Evolutionary conservation across 1,140 invertebrate genomes (phyloP), one percentile per base, ranked within the genome.

Genomic region (Drosophila santomea): DNA sequence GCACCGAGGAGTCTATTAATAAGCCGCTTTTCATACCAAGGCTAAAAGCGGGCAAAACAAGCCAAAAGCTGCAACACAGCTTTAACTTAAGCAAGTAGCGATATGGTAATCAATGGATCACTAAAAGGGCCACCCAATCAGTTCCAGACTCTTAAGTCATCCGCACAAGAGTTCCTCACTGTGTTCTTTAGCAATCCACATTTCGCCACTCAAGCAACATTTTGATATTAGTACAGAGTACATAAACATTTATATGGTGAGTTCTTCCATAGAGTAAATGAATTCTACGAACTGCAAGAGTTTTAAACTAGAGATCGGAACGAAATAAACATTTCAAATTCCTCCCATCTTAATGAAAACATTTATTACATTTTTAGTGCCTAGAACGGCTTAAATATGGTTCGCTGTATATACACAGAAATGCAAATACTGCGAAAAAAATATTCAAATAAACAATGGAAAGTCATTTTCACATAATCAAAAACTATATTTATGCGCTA

Each of bases 11-110:
- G 14, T 23, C 35, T 35, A 58, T 71, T 58, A 41, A 50, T 23
- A 28, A 28, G 23, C 32, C 25, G 47, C 25, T 32, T 2, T 32
- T 14, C n/a, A 3, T 20, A 25, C 12, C 54, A 32, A 61, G 59
- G 36, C 15, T 32, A 44, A 72, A 51, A 39, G 8, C 28, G 28
- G 7, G 28, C 2, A 28, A 10, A 25, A 11, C 43, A 44, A 57
- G 58, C 38, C 15, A 23, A 15, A 41, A 17, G n/a, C 59, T 50
- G 44, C 25, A 66, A 62, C 51, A 74, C 69, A 74, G 72, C 72
- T 74, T 20, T 52, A 7, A 51, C 15, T 51, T 36, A 4, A 32
- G 4, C 10, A 20, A 51, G 50, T 35, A 1, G 28, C 28, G 25
- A 51, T 51, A 8, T 43, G 39, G 23, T 15, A 41, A 41, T 35